phyloP scores from a whole-genome alignment of 2,797 vertebrate species.

The Sphenopsis melanotis region DNA sequence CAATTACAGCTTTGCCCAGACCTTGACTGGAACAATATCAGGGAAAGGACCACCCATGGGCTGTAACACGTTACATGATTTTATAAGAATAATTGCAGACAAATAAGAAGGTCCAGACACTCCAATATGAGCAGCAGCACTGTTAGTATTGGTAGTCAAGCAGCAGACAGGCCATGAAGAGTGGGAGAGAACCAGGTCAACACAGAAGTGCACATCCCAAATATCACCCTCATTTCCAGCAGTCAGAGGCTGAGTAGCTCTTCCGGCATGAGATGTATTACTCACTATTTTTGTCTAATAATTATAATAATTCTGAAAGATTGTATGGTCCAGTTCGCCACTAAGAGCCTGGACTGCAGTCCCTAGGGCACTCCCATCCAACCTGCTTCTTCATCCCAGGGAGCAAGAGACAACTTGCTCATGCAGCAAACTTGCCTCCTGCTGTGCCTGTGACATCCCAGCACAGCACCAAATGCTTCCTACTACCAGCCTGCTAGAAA shows the following conservation, averaged over 20 bases:
- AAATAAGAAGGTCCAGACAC: neutral
- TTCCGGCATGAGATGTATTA: neutral
- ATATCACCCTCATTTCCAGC: neutral
- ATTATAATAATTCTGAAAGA: neutral
- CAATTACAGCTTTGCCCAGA: neutral
- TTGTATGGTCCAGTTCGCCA: neutral
- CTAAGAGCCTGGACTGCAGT: neutral
- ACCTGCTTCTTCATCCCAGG: neutral
- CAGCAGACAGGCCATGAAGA: neutral
- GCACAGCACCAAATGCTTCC: neutral
- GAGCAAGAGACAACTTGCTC: neutral
- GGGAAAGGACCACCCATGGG: neutral
- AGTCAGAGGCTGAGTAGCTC: neutral
- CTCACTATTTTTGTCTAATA: neutral
- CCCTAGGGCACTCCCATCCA: neutral
- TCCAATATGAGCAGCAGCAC: neutral
- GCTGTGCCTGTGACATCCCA: neutral
- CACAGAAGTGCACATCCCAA: fast-evolving
- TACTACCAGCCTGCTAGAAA: neutral
- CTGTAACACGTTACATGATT: neutral
- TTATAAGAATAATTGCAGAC: neutral
- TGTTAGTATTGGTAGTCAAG: neutral
- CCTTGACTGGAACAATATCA: neutral
- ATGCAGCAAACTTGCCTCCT: neutral
- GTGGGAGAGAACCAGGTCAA: neutral